Evolutionary conservation across 2,888 invertebrate genomes (phyloP), one percentile per base, ranked within the genome.

Genomic region (Noctua janthe): DNA sequence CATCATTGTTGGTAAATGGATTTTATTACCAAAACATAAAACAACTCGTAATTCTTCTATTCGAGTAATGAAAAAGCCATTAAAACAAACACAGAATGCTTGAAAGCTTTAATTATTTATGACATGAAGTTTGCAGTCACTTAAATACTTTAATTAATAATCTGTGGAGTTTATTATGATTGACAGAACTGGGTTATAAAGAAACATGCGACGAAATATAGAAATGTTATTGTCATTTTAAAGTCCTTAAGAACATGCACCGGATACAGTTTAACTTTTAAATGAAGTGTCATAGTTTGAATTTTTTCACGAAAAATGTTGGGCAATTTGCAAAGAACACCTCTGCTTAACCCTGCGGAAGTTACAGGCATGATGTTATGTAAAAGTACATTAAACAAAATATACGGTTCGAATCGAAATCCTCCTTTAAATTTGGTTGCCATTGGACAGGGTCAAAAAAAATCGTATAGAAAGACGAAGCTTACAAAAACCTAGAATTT

Each of bases 21-120:
- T 83, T 71, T 78, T 20, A 84, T 72, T 73, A 2, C 6, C 17
- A 47, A 8, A 23, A 20, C 39, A 29, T 35, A 69, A 79, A 84
- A 39, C 49, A 56, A 62, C 29, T 47, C 15, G 0, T 54, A 17
- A 62, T 69, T n/a, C n/a, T 39, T 79, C 20, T 70, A 64, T n/a
- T n/a, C n/a, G 7, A 73, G 13, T 73, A 81, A 81, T 85, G 47
- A 74, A 81, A 74, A 85, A 81, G 71, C 85, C 66, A 83, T 83
- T 83, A 74, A 80, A 81, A 81, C 67, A 81, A 85, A 85, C 51
- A 39, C 29, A 75, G 72, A 64, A 73, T 75, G n/a, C 29, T 77
- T 83, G 62, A n/a, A 79, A 88, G 76, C 83, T 79, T 69, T 86
- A 79, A 77, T 87, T 88, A 87, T 86, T 80, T 84, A 83, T 80